Evolutionary conservation across 2,888 invertebrate species (phyloP).

Genomic region (Drosophila incognita): DNA sequence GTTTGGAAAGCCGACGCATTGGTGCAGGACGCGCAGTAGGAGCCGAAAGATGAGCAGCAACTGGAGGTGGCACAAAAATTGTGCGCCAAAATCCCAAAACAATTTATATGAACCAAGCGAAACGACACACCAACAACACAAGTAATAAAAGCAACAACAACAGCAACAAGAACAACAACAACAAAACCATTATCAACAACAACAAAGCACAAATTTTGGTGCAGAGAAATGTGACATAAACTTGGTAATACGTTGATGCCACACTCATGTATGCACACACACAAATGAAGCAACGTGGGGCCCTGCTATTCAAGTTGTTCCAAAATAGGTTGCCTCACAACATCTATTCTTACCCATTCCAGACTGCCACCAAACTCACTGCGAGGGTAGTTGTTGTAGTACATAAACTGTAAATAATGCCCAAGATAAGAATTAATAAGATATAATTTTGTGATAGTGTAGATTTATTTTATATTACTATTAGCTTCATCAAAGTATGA

Average conservation of each 20-base stretch:
- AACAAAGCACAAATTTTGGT: conserved; percentile 42
- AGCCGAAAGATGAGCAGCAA: conserved; percentile 15
- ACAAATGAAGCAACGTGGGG: conserved; percentile 51
- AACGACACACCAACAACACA: conserved; percentile 48
- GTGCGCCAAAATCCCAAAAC: conserved; percentile 76
- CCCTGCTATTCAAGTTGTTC: conserved; percentile 31
- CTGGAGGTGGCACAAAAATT: conserved; percentile 47
- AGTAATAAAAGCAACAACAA: conserved; percentile 10
- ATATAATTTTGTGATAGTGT: background rate
- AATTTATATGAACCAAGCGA: conserved; percentile 71
- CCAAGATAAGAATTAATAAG: background rate
- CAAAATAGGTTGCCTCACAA: conserved; percentile 26
- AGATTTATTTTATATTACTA: background rate
- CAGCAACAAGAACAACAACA: conserved; percentile 17
- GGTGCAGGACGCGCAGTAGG: conserved; percentile 46
- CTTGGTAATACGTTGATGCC: conserved; percentile 57
- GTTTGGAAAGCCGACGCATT: conserved; percentile 43
- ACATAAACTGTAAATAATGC: background rate
- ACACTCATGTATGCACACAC: conserved; percentile 8
- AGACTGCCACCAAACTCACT: conserved; percentile 1
- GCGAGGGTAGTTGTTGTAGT: conserved; percentile 29
- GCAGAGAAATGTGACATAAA: conserved; percentile 61
- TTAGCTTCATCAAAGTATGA: background rate
- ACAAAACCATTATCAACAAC: conserved; percentile 20
- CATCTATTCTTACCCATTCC: background rate